Percentiles rank a stretch among this genome's conserved stretches.
Evolutionary conservation across 2,113 vertebrate genomes (phyloP).

Genomic region (Talpa occidentalis): DNA sequence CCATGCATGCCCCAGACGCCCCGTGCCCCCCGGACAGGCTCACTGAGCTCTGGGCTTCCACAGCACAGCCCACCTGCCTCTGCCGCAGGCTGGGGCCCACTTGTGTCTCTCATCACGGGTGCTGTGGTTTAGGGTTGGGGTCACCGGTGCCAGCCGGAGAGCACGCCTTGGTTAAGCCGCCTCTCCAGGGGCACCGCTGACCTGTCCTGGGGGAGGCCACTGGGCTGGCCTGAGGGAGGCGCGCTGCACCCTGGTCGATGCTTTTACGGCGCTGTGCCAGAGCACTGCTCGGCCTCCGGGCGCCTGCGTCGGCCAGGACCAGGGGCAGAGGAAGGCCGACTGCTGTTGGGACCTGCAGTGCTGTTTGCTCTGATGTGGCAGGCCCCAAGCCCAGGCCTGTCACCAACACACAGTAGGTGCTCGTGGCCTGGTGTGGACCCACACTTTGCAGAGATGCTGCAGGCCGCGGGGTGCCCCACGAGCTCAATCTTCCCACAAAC

Average conservation of each 20-base stretch:
- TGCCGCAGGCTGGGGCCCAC: no score
- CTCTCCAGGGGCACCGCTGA: neutral
- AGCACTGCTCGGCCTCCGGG: no score
- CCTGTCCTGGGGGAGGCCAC: neutral
- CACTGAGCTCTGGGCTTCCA: no score
- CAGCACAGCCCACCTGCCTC: no score
- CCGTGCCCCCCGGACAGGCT: no score
- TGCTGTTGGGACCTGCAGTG: fast-evolving
- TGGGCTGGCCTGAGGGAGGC: neutral
- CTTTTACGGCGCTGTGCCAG: no score
- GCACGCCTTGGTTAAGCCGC: neutral
- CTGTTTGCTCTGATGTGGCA: no score
- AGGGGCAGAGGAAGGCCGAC: fast-evolving
- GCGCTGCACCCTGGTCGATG: fast-evolving
- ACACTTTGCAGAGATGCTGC: no score
- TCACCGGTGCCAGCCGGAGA: neutral
- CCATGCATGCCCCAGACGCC: no score
- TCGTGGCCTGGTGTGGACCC: neutral
- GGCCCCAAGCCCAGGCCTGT: fast-evolving
- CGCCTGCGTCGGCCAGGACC: no score
- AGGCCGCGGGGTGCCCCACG: no score
- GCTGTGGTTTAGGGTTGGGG: neutral
- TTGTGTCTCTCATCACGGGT: neutral
- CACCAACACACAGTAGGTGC: fast-evolving
- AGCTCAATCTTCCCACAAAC: fast-evolving